phyloP scores from a whole-genome alignment of 2,113 vertebrate species.

The Clinocottus analis region DNA sequence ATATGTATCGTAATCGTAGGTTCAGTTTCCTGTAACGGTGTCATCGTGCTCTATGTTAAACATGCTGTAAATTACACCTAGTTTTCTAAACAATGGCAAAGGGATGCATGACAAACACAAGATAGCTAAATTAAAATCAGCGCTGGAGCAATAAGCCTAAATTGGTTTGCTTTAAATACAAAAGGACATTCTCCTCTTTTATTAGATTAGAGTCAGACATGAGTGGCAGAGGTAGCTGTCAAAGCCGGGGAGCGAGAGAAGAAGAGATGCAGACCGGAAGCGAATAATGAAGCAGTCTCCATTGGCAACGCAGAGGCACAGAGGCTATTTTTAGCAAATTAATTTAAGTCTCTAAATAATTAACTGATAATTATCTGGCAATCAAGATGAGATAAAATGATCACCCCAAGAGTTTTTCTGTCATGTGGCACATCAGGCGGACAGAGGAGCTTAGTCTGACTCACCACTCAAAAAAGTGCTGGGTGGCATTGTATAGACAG shows the following conservation, averaged over 20 bases:
- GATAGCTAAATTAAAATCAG: conserved; percentile 25
- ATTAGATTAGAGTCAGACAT: conserved; percentile 73
- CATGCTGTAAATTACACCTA: conserved; percentile 4
- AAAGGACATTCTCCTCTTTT: conserved; percentile 51
- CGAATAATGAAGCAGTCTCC: conserved; percentile 78
- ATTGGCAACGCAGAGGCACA: conserved; percentile 74
- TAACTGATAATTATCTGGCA: conserved; percentile 88
- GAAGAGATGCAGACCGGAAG: conserved; percentile 26
- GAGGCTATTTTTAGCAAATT: conserved; percentile 86
- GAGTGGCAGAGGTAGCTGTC: conserved; percentile 66
- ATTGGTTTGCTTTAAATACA: conserved; percentile 50
- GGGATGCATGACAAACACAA: conserved; percentile 15
- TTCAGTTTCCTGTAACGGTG: neutral
- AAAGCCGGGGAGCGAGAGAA: conserved; percentile 20
- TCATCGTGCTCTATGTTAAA: neutral
- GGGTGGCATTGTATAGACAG: conserved; percentile 43
- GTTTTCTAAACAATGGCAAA: conserved; percentile 16
- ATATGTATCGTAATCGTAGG: neutral
- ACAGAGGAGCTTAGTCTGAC: conserved; percentile 66
- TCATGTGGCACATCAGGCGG: conserved; percentile 63
- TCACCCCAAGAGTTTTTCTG: conserved; percentile 75
- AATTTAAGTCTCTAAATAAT: conserved; percentile 88
- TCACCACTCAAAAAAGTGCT: conserved; percentile 62
- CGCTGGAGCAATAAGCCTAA: conserved; percentile 34
- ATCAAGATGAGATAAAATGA: conserved; percentile 85